These are phyloP conservation scores for Chelidonichthys spinosus DNA, from an alignment of 2,797 vertebrate genomes.

Conservation along the genomic window DNA sequence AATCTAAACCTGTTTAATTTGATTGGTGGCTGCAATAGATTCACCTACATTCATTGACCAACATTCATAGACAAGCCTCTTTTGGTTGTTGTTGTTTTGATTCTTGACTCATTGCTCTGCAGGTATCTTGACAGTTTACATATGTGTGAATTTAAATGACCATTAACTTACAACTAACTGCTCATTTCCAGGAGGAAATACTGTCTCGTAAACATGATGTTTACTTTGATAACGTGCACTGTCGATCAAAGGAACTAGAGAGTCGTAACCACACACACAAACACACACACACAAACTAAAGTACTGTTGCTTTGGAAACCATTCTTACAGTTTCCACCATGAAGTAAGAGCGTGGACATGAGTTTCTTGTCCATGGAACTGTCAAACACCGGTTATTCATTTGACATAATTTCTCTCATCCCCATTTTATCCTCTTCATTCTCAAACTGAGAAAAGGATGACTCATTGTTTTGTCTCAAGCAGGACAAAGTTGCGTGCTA, in stretches of 20 bases:
- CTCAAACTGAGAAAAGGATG: not conserved
- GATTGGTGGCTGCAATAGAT: too few relatives aligned
- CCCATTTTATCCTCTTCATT: not conserved
- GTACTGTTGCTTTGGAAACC: conserved; percentile 24
- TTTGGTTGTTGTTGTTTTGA: too few relatives aligned
- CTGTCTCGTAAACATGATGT: conserved; percentile 3
- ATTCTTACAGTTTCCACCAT: not conserved
- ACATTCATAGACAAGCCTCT: too few relatives aligned
- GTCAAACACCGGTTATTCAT: conserved; percentile 41
- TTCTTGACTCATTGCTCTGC: not conserved
- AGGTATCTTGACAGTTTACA: not conserved
- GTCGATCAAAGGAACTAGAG: conserved; percentile 32
- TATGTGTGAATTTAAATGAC: conserved; percentile 19
- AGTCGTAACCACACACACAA: conserved; percentile 17
- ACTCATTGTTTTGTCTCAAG: conserved; percentile 42
- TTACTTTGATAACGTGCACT: not conserved
- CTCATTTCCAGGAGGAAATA: conserved; percentile 27
- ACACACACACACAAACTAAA: conserved; percentile 11
- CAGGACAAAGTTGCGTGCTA: conserved; percentile 21
- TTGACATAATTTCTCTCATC: not conserved
- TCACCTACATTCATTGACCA: too few relatives aligned
- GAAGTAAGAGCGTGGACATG: not conserved
- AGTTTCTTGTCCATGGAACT: not conserved
- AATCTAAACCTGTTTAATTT: too few relatives aligned
- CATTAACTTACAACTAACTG: not conserved